Conservation (phyloP, 1,140 invertebrate genomes). For the Arion vulgaris region DNA sequence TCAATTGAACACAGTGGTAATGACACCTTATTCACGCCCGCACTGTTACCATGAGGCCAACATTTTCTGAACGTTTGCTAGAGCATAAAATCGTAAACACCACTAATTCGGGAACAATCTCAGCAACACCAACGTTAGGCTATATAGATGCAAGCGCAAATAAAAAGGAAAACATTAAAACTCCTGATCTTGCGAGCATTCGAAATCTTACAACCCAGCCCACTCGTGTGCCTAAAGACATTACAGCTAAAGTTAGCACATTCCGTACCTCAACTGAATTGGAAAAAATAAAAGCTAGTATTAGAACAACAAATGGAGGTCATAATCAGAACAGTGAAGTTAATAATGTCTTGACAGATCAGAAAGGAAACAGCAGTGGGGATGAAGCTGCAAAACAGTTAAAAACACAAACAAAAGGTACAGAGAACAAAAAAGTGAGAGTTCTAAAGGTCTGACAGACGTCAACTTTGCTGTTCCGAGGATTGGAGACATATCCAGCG, state of each 20-base stretch:
- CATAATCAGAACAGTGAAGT: not conserved
- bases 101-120: not conserved
- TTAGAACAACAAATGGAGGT: not conserved
- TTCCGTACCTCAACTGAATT: slow-evolving; percentile 10
- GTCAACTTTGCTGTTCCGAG: slow-evolving; percentile 6
- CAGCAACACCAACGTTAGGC: not conserved
- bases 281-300: slow-evolving; percentile 4
- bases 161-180: slow-evolving; percentile 9
- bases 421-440: slow-evolving; percentile 27
- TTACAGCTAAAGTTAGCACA: slow-evolving; percentile 18
- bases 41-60: slow-evolving; percentile 30
- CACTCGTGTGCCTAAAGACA: not conserved
- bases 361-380: not conserved
- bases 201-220: not conserved
- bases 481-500: not conserved
- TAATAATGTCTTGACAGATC: not conserved
- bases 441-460: not conserved
- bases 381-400: not conserved
- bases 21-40: slow-evolving; percentile 37
- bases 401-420: not conserved
- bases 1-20: not conserved
- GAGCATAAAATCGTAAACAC: not conserved
- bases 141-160: not conserved
- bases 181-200: not conserved
- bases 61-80: not conserved